These are phyloP conservation scores for Eristalinus aeneus DNA, from an alignment of 2,888 invertebrate genomes.

Conservation along the genomic window DNA sequence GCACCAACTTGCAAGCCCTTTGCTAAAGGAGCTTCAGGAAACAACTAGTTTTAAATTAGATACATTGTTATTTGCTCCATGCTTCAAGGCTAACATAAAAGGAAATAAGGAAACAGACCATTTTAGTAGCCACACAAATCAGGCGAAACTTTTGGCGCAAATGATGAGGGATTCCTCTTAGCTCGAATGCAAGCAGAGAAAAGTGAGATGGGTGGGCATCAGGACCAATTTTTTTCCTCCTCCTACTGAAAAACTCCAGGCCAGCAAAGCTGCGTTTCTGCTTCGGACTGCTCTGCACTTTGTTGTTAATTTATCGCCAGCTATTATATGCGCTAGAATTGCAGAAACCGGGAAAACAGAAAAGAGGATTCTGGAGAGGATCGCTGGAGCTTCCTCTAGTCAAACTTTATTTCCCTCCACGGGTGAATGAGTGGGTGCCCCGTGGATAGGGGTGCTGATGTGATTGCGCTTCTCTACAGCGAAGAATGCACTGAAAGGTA, in stretches of 20 bases:
- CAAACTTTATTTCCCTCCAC: constrained; percentile 18
- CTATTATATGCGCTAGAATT: constrained; percentile 52
- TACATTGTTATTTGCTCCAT: constrained; percentile 5
- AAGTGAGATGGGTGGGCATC: not conserved
- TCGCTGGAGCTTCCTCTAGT: not conserved
- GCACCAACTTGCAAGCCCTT: not conserved
- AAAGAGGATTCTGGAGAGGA: not conserved
- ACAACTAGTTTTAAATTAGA: constrained; percentile 11
- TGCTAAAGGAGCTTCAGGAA: not conserved
- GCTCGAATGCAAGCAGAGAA: constrained; percentile 13
- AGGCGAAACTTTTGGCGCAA: constrained; percentile 22
- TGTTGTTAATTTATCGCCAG: constrained; percentile 59
- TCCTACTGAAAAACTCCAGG: not conserved
- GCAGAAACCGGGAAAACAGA: not conserved
- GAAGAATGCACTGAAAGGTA: constrained; percentile 17
- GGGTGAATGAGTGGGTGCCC: constrained; percentile 17
- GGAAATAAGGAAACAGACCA: not conserved
- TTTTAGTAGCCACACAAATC: constrained; percentile 7
- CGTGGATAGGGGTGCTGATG: not conserved
- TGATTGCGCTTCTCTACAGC: constrained; percentile 9
- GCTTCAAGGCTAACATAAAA: not conserved
- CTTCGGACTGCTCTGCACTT: constrained; percentile 37
- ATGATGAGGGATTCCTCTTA: constrained; percentile 27
- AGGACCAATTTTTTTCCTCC: constrained; percentile 4
- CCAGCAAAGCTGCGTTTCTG: not conserved